Percentiles rank a stretch among this genome's conserved stretches.
phyloP scores from a whole-genome alignment of 2,797 vertebrate species.

The Onychomys torridus region DNA sequence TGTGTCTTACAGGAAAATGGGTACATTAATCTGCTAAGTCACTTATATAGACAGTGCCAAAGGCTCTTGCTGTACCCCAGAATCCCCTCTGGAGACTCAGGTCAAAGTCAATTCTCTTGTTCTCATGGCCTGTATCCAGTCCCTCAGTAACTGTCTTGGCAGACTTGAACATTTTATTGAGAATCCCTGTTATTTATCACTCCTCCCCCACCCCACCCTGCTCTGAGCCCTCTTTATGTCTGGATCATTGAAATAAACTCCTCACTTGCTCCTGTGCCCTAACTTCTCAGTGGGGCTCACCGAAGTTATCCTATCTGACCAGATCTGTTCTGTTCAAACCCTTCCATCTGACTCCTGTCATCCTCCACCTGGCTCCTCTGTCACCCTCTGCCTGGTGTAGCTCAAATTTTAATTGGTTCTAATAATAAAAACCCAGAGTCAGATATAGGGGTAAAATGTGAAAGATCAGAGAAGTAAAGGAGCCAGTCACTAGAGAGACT shows the following conservation, averaged over 20 bases:
- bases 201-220: neutral
- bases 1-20: neutral
- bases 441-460: too few species aligned
- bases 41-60: neutral
- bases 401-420: too few species aligned
- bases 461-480: too few species aligned
- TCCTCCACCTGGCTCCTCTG: neutral
- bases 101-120: neutral
- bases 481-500: too few species aligned
- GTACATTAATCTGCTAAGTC: neutral
- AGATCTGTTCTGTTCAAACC: neutral
- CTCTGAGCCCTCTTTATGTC: neutral
- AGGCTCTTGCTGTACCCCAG: neutral
- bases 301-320: neutral
- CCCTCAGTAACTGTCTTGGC: neutral
- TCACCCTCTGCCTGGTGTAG: too few species aligned
- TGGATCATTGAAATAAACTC: neutral
- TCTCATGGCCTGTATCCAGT: neutral
- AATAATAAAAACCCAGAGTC: too few species aligned
- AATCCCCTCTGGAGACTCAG: neutral
- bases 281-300: neutral
- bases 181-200: neutral
- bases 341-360: neutral
- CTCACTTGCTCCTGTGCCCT: neutral
- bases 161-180: neutral